phyloP scores from a whole-genome alignment of 2,797 vertebrate genomes.

The Phylloscopus collybita region DNA sequence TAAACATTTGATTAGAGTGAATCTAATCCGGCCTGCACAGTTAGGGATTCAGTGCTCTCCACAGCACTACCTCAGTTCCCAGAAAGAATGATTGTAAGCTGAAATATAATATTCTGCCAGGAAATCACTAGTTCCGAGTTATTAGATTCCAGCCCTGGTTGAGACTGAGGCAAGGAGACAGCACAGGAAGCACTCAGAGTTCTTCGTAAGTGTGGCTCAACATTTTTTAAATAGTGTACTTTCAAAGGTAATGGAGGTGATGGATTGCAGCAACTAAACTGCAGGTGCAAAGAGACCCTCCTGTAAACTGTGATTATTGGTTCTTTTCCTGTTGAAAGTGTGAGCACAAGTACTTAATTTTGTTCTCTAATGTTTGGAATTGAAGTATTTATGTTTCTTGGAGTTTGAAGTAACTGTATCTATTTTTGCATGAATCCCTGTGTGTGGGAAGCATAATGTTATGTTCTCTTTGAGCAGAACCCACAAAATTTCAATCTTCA shows the following conservation, averaged over 20 bases:
- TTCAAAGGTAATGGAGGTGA: conserved; percentile 25
- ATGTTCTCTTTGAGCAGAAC: background rate
- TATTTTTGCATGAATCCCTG: background rate
- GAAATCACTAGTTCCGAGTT: conserved; percentile 68
- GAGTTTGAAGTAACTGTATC: background rate
- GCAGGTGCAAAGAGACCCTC: conserved; percentile 13
- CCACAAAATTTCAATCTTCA: background rate
- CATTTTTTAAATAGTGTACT: conserved; percentile 24
- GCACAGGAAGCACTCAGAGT: conserved; percentile 42
- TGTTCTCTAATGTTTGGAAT: background rate
- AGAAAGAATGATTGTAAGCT: conserved; percentile 54
- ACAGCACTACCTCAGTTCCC: conserved; percentile 39
- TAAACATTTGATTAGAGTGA: conserved; percentile 51
- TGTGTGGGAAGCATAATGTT: background rate
- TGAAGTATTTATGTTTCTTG: background rate
- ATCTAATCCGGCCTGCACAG: conserved; percentile 24
- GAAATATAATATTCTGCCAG: conserved; percentile 64
- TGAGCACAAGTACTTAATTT: conserved; percentile 5
- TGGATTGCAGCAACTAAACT: conserved; percentile 3
- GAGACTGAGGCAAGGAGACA: conserved; percentile 39
- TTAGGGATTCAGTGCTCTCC: background rate
- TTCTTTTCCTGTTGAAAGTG: background rate
- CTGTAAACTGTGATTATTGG: background rate
- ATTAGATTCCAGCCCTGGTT: conserved; percentile 59
- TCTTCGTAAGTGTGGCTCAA: background rate